phyloP scores from a whole-genome alignment of 1,140 invertebrate species.

The Trichonephila clavata region DNA sequence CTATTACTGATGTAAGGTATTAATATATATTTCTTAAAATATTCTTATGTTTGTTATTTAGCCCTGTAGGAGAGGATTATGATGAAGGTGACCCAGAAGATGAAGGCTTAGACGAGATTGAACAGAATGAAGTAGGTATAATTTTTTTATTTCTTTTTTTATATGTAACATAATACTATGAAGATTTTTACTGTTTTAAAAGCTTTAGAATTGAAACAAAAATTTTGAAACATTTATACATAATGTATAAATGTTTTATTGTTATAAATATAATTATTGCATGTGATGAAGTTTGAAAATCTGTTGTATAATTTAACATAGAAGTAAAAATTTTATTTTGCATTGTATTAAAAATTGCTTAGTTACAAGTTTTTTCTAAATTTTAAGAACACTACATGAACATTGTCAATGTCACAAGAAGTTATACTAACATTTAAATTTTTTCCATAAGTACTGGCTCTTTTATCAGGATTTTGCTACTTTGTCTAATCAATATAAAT shows the following conservation, averaged over 20 bases:
- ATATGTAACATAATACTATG: background rate
- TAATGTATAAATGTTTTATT: background rate
- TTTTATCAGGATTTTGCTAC: too few species aligned
- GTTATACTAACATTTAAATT: too few species aligned
- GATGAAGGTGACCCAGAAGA: constrained; percentile 76
- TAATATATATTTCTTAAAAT: background rate
- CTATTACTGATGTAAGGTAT: too few species aligned
- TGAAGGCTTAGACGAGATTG: constrained; percentile 76
- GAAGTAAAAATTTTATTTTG: too few species aligned
- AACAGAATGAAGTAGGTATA: constrained; percentile 73
- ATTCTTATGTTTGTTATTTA: background rate
- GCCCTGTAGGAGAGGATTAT: constrained; percentile 74
- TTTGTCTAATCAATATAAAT: too few species aligned
- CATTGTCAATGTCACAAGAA: too few species aligned
- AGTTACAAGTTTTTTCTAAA: too few species aligned
- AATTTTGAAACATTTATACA: background rate
- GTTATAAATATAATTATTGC: background rate
- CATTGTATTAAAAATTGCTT: too few species aligned
- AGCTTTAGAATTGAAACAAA: background rate
- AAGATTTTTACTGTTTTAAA: background rate
- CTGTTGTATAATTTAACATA: background rate
- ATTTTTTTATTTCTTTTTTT: background rate
- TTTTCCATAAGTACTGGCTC: too few species aligned
- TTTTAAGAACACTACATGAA: too few species aligned
- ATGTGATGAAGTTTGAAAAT: background rate